Evolutionary conservation across 2,797 vertebrate genomes (phyloP).

Genomic region (Mus caroli): DNA sequence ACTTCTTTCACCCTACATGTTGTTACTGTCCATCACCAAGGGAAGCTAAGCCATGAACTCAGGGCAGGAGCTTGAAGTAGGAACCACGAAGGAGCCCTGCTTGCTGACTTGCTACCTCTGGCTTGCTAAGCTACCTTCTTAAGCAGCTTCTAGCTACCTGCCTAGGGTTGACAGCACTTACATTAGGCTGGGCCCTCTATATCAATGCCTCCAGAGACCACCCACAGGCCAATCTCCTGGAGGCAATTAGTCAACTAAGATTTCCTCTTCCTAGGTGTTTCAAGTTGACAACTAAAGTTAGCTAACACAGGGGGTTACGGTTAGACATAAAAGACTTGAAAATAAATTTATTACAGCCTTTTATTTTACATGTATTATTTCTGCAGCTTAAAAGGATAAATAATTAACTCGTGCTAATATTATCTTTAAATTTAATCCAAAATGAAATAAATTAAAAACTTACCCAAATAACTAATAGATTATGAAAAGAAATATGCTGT

Average conservation of each 20-base stretch:
- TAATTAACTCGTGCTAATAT: neutral
- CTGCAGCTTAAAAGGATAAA: neutral
- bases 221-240: neutral
- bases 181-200: neutral
- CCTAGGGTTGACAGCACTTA: neutral
- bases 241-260: neutral
- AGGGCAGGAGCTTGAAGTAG: neutral
- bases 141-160: neutral
- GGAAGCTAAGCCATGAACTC: neutral
- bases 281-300: neutral
- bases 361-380: neutral
- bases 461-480: slow-evolving; percentile 31
- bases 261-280: neutral
- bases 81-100: neutral
- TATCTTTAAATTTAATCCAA: slow-evolving; percentile 38
- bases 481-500: neutral
- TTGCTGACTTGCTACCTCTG: neutral
- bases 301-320: neutral
- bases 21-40: neutral
- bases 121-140: neutral
- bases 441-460: slow-evolving; percentile 40
- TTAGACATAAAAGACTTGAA: slow-evolving; percentile 1
- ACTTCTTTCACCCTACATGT: neutral
- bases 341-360: neutral
- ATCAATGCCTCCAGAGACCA: no score